These are phyloP conservation scores for Gymnoscopelus microlampas DNA, from an alignment of 2,797 vertebrate species.

Conservation along the genomic window DNA sequence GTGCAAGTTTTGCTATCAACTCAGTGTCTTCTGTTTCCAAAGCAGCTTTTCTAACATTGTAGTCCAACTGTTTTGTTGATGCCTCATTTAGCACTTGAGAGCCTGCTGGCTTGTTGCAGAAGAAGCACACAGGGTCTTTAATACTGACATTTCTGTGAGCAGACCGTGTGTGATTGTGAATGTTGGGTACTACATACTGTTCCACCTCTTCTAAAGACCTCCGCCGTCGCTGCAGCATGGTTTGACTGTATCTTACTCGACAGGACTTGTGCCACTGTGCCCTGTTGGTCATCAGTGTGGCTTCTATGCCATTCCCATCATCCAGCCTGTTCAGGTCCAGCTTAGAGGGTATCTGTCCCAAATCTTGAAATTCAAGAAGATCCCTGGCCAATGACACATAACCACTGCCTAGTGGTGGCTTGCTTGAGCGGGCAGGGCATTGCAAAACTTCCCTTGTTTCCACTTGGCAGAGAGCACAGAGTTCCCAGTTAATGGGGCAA, in stretches of 20 bases:
- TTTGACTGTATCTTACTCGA: constrained; percentile 9
- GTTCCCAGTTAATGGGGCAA: constrained; percentile 18
- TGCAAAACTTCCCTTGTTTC: constrained; percentile 10
- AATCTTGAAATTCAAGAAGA: background rate
- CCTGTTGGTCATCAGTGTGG: constrained; percentile 17
- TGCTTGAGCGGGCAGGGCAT: constrained; percentile 14
- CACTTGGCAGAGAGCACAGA: constrained; percentile 17
- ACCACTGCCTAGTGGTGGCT: constrained; percentile 13
- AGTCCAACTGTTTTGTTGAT: constrained; percentile 12
- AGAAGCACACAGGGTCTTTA: constrained; percentile 12
- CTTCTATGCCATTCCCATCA: constrained; percentile 12
- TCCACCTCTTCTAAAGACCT: background rate
- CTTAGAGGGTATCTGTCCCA: background rate
- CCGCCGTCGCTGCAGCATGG: background rate
- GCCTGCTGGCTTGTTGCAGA: constrained; percentile 13
- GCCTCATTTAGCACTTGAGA: constrained; percentile 11
- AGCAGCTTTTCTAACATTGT: constrained; percentile 9
- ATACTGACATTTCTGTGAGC: constrained; percentile 6
- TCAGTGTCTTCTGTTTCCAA: constrained; percentile 6
- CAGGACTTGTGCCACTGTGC: constrained; percentile 18
- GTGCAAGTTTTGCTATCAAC: constrained; percentile 14
- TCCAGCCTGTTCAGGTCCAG: constrained; percentile 3
- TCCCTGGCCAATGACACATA: constrained; percentile 13
- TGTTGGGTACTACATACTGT: background rate
- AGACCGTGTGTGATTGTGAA: background rate